phyloP scores from a whole-genome alignment of 2,113 vertebrate genomes.

The Brachyistius frenatus region DNA sequence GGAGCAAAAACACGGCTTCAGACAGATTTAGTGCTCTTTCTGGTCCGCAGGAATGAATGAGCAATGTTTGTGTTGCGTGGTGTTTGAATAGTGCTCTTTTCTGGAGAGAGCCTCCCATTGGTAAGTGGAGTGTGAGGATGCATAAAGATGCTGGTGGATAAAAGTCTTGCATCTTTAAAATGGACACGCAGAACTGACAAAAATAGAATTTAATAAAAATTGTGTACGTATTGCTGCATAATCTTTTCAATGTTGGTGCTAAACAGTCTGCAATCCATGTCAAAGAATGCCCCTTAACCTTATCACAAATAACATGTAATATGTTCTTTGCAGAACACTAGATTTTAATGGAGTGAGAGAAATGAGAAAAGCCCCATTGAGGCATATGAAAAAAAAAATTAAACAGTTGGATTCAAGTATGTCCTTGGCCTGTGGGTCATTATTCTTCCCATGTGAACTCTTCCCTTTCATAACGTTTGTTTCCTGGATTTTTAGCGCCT shows the following conservation, averaged over 20 bases:
- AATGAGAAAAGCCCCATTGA: conserved; percentile 11
- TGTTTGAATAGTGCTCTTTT: conserved; percentile 73
- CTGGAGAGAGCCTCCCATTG: conserved; percentile 54
- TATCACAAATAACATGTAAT: not conserved
- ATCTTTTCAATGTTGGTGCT: not conserved
- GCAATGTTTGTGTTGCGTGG: conserved; percentile 62
- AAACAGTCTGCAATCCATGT: not conserved
- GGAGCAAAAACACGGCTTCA: conserved; percentile 73
- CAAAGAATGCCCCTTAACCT: not conserved
- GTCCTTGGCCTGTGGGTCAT: not conserved
- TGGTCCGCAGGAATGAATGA: conserved; percentile 75
- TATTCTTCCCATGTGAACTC: not conserved
- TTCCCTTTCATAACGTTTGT: not conserved
- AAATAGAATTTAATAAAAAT: conserved; percentile 4
- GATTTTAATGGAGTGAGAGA: conserved; percentile 5
- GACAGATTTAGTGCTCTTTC: conserved; percentile 78
- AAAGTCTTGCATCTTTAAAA: conserved; percentile 39
- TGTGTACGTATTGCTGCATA: conserved; percentile 1
- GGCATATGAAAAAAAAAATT: not conserved
- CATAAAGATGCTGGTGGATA: conserved; percentile 56
- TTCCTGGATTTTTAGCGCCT: conserved; percentile 36
- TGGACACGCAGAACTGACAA: not conserved
- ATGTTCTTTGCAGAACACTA: not conserved
- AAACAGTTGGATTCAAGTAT: not conserved
- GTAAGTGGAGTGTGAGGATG: conserved; percentile 60